Evolutionary conservation across 1,140 invertebrate genomes (phyloP).

Genomic region (Pogonomyrmex californicus): DNA sequence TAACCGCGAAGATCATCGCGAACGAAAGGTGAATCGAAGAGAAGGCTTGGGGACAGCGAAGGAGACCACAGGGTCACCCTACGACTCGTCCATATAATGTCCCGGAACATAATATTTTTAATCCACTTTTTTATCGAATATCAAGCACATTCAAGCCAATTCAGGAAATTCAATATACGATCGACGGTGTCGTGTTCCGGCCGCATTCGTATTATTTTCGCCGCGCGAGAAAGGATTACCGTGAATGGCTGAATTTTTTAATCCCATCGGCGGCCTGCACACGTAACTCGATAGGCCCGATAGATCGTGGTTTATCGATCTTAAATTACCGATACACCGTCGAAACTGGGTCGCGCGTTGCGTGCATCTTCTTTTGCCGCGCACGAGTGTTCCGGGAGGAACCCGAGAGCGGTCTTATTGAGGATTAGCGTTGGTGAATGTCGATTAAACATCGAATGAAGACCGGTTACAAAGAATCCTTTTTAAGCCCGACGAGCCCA

Average conservation of each 20-base stretch:
- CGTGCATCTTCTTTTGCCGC: conserved; percentile 58
- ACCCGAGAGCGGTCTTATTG: conserved; percentile 50
- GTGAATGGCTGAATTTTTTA: conserved; percentile 85
- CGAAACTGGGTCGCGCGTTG: conserved; percentile 80
- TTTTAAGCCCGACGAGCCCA: conserved; percentile 35
- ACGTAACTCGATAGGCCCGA: conserved; percentile 84
- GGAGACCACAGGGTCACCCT: conserved; percentile 33
- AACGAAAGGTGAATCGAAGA: not conserved
- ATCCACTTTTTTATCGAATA: conserved; percentile 81
- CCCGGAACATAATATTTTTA: conserved; percentile 84
- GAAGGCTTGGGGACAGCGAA: not conserved
- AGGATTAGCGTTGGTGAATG: conserved; percentile 67
- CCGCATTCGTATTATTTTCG: conserved; percentile 84
- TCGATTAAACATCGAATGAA: conserved; percentile 63
- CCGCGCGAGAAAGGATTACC: conserved; percentile 81
- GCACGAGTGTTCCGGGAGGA: conserved; percentile 49
- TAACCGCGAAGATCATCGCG: conserved; percentile 65
- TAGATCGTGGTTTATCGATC: conserved; percentile 85
- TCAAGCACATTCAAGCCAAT: conserved; percentile 83
- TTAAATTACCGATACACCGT: conserved; percentile 84
- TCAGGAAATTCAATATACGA: conserved; percentile 85
- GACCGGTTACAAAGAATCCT: conserved; percentile 54
- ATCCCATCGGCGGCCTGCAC: conserved; percentile 74
- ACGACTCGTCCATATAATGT: conserved; percentile 74
- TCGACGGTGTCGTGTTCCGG: conserved; percentile 82